Evolutionary conservation across 2,113 vertebrate genomes (phyloP).

Genomic region (Clinocottus analis): DNA sequence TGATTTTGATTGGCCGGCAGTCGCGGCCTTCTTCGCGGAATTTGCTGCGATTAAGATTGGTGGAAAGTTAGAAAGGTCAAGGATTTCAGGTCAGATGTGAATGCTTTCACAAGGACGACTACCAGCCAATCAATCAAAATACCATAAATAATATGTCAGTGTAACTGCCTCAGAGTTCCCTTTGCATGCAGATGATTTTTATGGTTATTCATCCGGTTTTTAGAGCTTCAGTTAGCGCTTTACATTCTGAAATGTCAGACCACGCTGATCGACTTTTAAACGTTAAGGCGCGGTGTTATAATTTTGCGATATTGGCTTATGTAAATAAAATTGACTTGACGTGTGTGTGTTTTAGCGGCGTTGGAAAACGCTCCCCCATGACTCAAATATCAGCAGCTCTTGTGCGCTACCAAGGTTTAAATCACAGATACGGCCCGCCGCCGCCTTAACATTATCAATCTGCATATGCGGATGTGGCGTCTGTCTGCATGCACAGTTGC

Average conservation of each 20-base stretch:
- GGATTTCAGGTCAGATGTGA: no score
- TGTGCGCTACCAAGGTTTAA: constrained; percentile 11
- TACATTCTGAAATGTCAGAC: not conserved
- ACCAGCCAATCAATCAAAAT: no score
- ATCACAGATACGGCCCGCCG: constrained; percentile 3
- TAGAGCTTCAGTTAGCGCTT: no score
- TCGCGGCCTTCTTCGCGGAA: no score
- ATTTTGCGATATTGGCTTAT: not conserved
- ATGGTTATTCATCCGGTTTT: not conserved
- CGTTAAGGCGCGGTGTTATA: not conserved
- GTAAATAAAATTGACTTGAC: not conserved
- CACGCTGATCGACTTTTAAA: not conserved
- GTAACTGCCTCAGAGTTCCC: no score
- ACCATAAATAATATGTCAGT: no score
- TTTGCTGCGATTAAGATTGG: no score
- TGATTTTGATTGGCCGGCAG: no score
- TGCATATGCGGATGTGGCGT: constrained; percentile 59
- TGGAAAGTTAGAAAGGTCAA: no score
- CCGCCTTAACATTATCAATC: constrained; percentile 56
- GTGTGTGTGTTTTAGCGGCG: not conserved
- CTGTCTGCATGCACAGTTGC: constrained; percentile 58
- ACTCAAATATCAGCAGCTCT: constrained; percentile 6
- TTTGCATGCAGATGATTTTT: not conserved
- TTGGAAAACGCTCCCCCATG: not conserved
- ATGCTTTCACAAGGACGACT: no score